A percentile compares a stretch with the other conserved stretches of the same genome.
Conservation (phyloP, 2,888 invertebrate genomes). For the Aporophyla lueneburgensis region DNA sequence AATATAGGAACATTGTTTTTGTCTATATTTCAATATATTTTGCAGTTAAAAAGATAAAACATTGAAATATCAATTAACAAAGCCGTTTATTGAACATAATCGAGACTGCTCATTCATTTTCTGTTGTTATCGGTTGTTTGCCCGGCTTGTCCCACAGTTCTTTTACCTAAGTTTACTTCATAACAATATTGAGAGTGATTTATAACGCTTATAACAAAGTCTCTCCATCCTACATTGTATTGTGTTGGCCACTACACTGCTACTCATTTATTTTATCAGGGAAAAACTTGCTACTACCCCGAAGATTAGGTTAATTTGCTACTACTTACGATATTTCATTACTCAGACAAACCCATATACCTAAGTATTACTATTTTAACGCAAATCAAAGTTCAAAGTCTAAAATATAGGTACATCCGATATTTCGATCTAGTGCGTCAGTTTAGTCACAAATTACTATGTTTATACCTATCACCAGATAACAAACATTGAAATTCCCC, state of each 20-base stretch:
- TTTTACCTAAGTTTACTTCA: slow-evolving; percentile 80
- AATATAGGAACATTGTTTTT: slow-evolving; percentile 60
- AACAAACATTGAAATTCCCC: background rate
- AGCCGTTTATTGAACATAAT: slow-evolving; percentile 81
- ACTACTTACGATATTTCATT: background rate
- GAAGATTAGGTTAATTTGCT: background rate
- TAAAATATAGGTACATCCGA: slow-evolving; percentile 5
- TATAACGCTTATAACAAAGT: slow-evolving; percentile 36
- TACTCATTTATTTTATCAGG: background rate
- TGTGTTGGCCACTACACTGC: background rate
- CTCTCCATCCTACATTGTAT: slow-evolving; percentile 24
- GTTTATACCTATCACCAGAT: slow-evolving; percentile 1
- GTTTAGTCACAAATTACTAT: slow-evolving; percentile 9
- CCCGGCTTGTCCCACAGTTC: slow-evolving; percentile 82
- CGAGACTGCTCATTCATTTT: slow-evolving; percentile 82
- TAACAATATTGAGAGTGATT: slow-evolving; percentile 55
- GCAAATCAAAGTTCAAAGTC: slow-evolving; percentile 23
- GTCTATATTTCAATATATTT: slow-evolving; percentile 71
- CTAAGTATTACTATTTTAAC: background rate
- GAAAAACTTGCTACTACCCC: background rate
- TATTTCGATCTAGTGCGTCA: slow-evolving; percentile 24
- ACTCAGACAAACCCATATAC: background rate
- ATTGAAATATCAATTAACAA: slow-evolving; percentile 82
- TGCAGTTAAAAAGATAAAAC: slow-evolving; percentile 79
- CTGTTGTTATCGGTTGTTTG: slow-evolving; percentile 83